Conservation (phyloP, 1,140 invertebrate genomes). For the Apis cerana region DNA sequence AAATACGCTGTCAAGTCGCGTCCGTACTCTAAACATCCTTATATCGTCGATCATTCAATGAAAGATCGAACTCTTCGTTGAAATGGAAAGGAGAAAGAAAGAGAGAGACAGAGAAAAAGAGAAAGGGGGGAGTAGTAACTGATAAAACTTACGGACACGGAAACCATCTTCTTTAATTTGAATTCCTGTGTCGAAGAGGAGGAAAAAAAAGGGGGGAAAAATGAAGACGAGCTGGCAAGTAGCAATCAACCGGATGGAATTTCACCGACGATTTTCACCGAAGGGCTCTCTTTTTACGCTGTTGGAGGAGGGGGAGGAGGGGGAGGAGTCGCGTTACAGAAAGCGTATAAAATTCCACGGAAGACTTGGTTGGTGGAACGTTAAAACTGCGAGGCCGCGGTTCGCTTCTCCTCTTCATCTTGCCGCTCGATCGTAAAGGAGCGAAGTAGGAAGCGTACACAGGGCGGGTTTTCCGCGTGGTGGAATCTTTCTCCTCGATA, state of each 20-base stretch:
- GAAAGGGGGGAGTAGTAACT: not conserved
- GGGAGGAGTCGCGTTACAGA: slow-evolving; percentile 13
- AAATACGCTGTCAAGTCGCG: not conserved
- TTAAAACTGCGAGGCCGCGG: slow-evolving; percentile 42
- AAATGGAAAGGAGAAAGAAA: too few species aligned
- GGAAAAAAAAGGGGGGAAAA: not conserved
- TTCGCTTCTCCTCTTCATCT: slow-evolving; percentile 23
- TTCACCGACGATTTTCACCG: slow-evolving; percentile 15
- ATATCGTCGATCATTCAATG: not conserved
- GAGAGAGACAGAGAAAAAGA: too few species aligned
- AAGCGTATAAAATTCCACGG: slow-evolving; percentile 45
- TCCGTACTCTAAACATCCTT: too few species aligned
- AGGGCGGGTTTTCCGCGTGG: slow-evolving; percentile 55
- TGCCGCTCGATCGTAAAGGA: slow-evolving; percentile 67
- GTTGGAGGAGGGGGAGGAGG: too few species aligned
- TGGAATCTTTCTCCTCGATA: slow-evolving; percentile 70
- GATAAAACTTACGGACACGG: not conserved
- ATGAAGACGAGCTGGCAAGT: slow-evolving; percentile 10
- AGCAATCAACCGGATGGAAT: slow-evolving; percentile 8
- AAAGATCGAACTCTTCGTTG: not conserved
- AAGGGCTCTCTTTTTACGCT: slow-evolving; percentile 2
- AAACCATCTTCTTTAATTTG: not conserved
- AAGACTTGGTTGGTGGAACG: slow-evolving; percentile 25
- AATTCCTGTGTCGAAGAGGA: not conserved
- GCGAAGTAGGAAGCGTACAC: slow-evolving; percentile 61